These are phyloP conservation scores for Intellagama lesueurii DNA, from an alignment of 2,797 vertebrate species.

Conservation along the genomic window DNA sequence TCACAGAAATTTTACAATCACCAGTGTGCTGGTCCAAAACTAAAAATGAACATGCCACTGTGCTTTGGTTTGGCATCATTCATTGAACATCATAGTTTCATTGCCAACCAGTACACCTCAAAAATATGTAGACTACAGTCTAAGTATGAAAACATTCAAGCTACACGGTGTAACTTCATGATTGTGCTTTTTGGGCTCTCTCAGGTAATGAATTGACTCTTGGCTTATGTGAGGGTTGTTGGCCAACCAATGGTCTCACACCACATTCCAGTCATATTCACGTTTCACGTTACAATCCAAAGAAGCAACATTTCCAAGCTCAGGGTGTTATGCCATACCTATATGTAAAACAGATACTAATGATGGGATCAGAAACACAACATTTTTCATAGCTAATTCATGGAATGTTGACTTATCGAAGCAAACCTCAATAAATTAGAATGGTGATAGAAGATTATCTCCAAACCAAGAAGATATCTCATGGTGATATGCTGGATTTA, in stretches of 20 bases:
- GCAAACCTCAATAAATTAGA: not conserved
- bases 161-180: not conserved
- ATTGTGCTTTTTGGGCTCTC: not conserved
- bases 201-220: not conserved
- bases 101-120: not conserved
- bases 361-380: not conserved
- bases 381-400: not conserved
- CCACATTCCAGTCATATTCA: not conserved
- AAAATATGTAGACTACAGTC: not conserved
- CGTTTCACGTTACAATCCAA: not conserved
- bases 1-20: not conserved
- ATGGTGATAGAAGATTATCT: not conserved
- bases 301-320: too few relatives aligned
- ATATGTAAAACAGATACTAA: not conserved
- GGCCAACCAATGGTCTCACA: not conserved
- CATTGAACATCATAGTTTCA: not conserved
- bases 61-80: not conserved
- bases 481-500: not conserved
- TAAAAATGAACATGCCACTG: not conserved
- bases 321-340: too few relatives aligned
- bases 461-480: not conserved
- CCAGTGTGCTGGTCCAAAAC: not conserved
- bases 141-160: not conserved
- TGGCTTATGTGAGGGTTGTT: not conserved
- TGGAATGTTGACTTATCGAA: not conserved